These are phyloP conservation scores for Notolepis coatsorum DNA, from an alignment of 2,797 vertebrate species.

Conservation along the genomic window DNA sequence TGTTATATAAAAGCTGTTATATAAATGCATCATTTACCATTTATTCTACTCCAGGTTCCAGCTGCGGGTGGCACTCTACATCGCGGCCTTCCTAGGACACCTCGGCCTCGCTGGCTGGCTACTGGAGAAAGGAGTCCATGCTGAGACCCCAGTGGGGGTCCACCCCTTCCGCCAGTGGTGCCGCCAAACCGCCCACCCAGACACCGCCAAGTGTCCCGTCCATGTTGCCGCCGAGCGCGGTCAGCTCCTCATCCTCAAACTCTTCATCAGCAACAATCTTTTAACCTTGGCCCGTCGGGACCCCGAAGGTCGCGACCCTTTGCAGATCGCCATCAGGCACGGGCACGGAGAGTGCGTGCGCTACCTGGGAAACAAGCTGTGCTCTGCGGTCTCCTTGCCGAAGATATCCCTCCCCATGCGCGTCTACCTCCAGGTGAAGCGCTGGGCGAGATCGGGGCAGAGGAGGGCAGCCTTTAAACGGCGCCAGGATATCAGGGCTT, in stretches of 20 bases:
- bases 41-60: conserved; percentile 75
- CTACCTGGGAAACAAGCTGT: conserved; percentile 77
- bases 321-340: conserved; percentile 72
- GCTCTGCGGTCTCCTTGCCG: conserved; percentile 72
- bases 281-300: conserved; percentile 73
- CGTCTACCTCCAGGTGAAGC: conserved; percentile 79
- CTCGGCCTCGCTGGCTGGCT: conserved; percentile 81
- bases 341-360: conserved; percentile 73
- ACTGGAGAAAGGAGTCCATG: conserved; percentile 64
- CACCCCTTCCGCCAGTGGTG: conserved; percentile 83
- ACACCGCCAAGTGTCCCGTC: conserved; percentile 76
- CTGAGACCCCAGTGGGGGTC: conserved; percentile 75
- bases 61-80: conserved; percentile 81
- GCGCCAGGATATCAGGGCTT: conserved; percentile 12
- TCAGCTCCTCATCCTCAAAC: conserved; percentile 81
- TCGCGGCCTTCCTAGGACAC: conserved; percentile 78
- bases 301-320: conserved; percentile 64
- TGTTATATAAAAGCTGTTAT: too few relatives aligned
- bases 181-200: conserved; percentile 73
- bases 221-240: conserved; percentile 77
- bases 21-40: not conserved
- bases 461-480: conserved; percentile 37
- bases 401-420: conserved; percentile 73
- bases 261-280: conserved; percentile 75
- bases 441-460: conserved; percentile 71